Conservation (phyloP, 2,113 vertebrate genomes). For the Sinocyclocheilus anshuiensis region DNA sequence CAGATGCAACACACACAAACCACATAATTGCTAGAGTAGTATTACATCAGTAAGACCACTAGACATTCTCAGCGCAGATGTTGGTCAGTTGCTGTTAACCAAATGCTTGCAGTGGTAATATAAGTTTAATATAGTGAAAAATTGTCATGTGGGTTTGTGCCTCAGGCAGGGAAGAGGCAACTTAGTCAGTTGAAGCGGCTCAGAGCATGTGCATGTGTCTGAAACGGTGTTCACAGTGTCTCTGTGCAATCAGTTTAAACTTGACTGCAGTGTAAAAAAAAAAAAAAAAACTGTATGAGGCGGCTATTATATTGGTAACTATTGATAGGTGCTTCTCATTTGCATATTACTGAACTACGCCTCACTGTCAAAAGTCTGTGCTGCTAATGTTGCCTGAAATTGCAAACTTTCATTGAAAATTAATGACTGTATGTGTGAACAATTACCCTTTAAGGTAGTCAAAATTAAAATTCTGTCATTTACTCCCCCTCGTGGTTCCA, state of each 20-base stretch:
- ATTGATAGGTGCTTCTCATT: background rate
- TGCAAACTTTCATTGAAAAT: background rate
- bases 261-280: background rate
- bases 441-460: background rate
- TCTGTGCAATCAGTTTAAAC: background rate
- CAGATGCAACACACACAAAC: background rate
- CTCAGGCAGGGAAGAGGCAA: background rate
- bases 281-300: background rate
- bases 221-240: background rate
- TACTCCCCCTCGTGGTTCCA: too few species aligned
- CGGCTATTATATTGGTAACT: background rate
- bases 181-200: background rate
- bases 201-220: background rate
- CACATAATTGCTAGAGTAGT: background rate
- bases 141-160: background rate
- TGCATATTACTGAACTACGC: background rate
- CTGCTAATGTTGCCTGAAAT: background rate
- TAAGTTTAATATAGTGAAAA: background rate
- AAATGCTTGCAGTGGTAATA: background rate
- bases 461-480: too few species aligned
- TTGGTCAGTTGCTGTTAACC: background rate
- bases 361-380: background rate
- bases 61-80: background rate
- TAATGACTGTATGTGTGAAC: background rate
- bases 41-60: background rate